Evolutionary conservation across 2,113 vertebrate genomes (phyloP).

Genomic region (Campylorhamphus procurvoides): DNA sequence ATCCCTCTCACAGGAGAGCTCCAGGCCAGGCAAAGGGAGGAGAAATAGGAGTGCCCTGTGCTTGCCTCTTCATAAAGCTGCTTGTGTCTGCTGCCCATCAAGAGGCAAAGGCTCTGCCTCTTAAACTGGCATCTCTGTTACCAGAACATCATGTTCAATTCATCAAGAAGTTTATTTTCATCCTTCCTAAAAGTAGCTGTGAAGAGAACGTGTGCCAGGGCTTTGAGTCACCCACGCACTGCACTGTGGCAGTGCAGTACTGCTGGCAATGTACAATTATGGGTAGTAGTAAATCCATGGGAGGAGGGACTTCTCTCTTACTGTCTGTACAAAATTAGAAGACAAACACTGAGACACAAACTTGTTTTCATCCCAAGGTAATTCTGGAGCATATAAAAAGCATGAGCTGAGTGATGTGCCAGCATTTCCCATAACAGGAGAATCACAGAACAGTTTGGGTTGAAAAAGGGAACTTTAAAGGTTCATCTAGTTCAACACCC

Average conservation of each 20-base stretch:
- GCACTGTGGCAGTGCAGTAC: neutral
- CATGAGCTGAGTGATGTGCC: neutral
- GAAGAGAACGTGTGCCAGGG: conserved; percentile 30
- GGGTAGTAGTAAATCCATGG: conserved; percentile 46
- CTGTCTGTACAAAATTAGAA: conserved; percentile 30
- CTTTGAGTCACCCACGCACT: conserved; percentile 31
- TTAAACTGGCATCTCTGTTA: conserved; percentile 46
- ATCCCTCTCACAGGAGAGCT: neutral
- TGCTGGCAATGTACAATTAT: conserved; percentile 43
- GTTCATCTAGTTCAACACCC: neutral
- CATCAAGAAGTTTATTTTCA: conserved; percentile 59
- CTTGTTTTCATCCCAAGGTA: neutral
- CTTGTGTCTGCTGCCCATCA: neutral
- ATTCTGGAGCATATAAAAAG: neutral
- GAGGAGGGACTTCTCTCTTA: conserved; percentile 24
- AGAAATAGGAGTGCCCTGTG: neutral
- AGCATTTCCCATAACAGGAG: neutral
- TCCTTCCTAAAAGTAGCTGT: conserved; percentile 48
- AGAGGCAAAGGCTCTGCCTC: conserved; percentile 2
- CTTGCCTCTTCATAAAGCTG: neutral
- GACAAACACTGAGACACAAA: conserved; percentile 1
- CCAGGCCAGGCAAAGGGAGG: neutral
- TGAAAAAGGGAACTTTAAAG: neutral
- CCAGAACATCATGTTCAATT: conserved; percentile 53
- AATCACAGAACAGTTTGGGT: neutral